A percentile compares a stretch with the other conserved stretches of the same genome.
Evolutionary conservation across 2,888 invertebrate genomes (phyloP).

Genomic region (Bimastos eiseni): DNA sequence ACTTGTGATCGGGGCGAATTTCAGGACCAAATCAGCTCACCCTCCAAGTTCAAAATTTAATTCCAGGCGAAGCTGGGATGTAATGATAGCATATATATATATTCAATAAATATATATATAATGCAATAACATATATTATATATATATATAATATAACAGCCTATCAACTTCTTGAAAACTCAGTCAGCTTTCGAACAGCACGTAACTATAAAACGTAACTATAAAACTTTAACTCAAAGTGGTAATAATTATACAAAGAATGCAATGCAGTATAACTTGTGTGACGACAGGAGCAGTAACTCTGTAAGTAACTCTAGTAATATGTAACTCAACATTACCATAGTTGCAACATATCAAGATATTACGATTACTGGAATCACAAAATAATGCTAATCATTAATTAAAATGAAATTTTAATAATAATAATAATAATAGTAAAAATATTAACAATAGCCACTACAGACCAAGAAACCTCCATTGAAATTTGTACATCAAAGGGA

Average conservation of each 20-base stretch:
- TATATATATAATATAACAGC: not conserved
- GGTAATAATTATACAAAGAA: not conserved
- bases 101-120: not conserved
- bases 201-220: not conserved
- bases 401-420: slow-evolving; percentile 19
- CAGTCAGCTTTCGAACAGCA: not conserved
- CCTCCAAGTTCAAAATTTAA: too few relatives aligned
- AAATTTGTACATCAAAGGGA: not conserved
- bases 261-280: not conserved
- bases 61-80: too few relatives aligned
- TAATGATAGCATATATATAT: not conserved
- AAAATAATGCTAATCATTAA: slow-evolving; percentile 18
- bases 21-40: too few relatives aligned
- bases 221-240: not conserved
- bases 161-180: not conserved
- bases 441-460: not conserved
- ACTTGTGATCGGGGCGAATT: too few relatives aligned
- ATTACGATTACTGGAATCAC: not conserved
- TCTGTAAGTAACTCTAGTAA: not conserved
- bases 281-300: not conserved
- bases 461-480: not conserved
- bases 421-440: slow-evolving; percentile 28
- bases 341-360: not conserved
- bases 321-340: not conserved
- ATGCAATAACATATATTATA: too few relatives aligned